Conservation (phyloP, 2,888 invertebrate genomes). For the Brachypterus glaber region DNA sequence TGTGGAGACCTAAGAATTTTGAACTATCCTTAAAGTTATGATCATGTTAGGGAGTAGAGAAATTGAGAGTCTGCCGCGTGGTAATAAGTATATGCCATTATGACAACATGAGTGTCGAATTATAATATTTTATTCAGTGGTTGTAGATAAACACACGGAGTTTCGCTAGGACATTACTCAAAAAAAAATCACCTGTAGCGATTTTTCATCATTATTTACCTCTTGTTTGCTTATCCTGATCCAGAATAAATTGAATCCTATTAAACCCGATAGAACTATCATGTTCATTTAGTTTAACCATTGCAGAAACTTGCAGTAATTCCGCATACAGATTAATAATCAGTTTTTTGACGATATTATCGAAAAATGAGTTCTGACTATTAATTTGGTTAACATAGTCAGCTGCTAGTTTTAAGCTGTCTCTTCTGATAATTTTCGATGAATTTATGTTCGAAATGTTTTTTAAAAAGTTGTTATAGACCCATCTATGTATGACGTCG, state of each 20-base stretch:
- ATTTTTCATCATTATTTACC: too few relatives aligned
- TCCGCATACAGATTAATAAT: slow-evolving; percentile 61
- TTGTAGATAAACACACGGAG: too few relatives aligned
- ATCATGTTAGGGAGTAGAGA: too few relatives aligned
- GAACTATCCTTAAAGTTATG: too few relatives aligned
- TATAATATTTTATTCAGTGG: too few relatives aligned
- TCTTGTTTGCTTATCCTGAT: slow-evolving; percentile 45
- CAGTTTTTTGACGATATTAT: slow-evolving; percentile 46
- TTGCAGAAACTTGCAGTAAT: slow-evolving; percentile 53
- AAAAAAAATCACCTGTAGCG: too few relatives aligned
- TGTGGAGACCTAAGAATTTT: too few relatives aligned
- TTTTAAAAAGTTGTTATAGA: slow-evolving; percentile 47
- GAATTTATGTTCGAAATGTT: slow-evolving; percentile 22
- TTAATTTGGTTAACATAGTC: not conserved
- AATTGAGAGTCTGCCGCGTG: too few relatives aligned
- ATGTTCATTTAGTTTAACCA: slow-evolving; percentile 42
- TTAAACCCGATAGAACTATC: slow-evolving; percentile 50
- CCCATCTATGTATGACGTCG: slow-evolving; percentile 49
- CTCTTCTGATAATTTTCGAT: slow-evolving; percentile 2
- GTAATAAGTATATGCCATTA: too few relatives aligned
- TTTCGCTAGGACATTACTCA: too few relatives aligned
- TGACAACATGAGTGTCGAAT: too few relatives aligned
- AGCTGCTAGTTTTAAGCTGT: not conserved
- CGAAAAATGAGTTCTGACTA: slow-evolving; percentile 28
- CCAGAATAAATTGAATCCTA: slow-evolving; percentile 49